Percentiles rank a stretch among this genome's conserved stretches.
Evolutionary conservation across 2,797 vertebrate species (phyloP).

Genomic region (Trachops cirrhosus): DNA sequence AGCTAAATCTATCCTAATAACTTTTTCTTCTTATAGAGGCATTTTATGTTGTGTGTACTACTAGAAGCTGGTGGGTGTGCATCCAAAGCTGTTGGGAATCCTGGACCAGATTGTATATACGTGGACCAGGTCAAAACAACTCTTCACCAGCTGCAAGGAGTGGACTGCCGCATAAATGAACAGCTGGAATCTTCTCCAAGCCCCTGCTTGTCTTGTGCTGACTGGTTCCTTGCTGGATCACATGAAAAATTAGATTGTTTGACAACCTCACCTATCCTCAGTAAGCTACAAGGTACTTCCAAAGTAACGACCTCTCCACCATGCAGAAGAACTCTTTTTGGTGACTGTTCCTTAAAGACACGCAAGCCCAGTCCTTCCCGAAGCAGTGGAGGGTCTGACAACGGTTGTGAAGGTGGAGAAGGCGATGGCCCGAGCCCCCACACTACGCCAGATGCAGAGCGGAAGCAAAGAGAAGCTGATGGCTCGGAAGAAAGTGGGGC

Average conservation of each 20-base stretch:
- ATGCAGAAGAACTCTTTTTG: slow-evolving; percentile 84
- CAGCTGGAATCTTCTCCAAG: slow-evolving; percentile 85
- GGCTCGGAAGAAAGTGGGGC: slow-evolving; percentile 82
- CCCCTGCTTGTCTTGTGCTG: slow-evolving; percentile 91
- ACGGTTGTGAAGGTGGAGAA: slow-evolving; percentile 80
- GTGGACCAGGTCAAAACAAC: slow-evolving; percentile 96
- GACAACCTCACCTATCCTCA: slow-evolving; percentile 84
- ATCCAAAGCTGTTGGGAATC: slow-evolving; percentile 87
- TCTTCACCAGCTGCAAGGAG: slow-evolving; percentile 90
- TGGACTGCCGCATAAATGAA: slow-evolving; percentile 88
- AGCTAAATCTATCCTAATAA: neutral
- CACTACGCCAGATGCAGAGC: slow-evolving; percentile 79
- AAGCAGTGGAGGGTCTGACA: slow-evolving; percentile 81
- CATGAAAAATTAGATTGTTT: slow-evolving; percentile 86
- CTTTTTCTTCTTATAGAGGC: slow-evolving; percentile 83
- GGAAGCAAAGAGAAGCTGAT: slow-evolving; percentile 82
- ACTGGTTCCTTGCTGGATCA: slow-evolving; percentile 91
- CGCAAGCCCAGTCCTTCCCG: slow-evolving; percentile 85
- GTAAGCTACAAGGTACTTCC: slow-evolving; percentile 83
- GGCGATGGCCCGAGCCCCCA: slow-evolving; percentile 78
- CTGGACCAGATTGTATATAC: slow-evolving; percentile 95
- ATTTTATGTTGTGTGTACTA: slow-evolving; percentile 94
- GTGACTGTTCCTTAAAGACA: slow-evolving; percentile 81
- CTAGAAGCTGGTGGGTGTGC: slow-evolving; percentile 94
- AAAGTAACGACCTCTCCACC: slow-evolving; percentile 77